Evolutionary conservation across 23 tunicate genomes (phyloP), one percentile per base, ranked within the genome.

Genomic region (Ascidia mentula): DNA sequence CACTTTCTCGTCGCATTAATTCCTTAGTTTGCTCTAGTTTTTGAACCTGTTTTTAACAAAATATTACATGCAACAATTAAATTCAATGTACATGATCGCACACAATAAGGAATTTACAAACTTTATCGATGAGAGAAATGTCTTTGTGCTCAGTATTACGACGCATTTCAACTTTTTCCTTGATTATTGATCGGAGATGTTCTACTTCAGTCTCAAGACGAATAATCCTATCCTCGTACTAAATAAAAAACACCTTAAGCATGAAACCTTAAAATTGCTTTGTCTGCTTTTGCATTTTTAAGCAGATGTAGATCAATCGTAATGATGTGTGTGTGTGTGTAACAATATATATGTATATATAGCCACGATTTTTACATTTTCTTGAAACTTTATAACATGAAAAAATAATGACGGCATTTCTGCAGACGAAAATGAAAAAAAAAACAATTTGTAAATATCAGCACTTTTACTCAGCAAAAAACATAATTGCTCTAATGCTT

Each of bases 211-310:
- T 46, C 60, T 89, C 87, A n/a, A 89, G 77, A 4, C 95, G 76
- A 32, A 79, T 69, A 12, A 89, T 78, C 18, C 87, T 72, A 34
- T 89, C 89, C 31, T 89, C 95, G 39, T 89, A 84, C 95, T 89
- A 82, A 3, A 6, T 20, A 53, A 6, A 53, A 42, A 42, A 42
- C 53, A 42, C 12, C 15, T 42, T 42, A 9, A 15, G 53, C 53
- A 42, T 42, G 15, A 42, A n/a, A n/a, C n/a, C n/a, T n/a, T n/a
- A n/a, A n/a, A n/a, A n/a, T n/a, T n/a, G n/a, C n/a, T n/a, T n/a
- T n/a, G n/a, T n/a, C n/a, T n/a, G n/a, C n/a, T n/a, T n/a, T n/a
- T n/a, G n/a, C n/a, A n/a, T n/a, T n/a, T n/a, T n/a, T n/a, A n/a
- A n/a, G n/a, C n/a, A n/a, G n/a, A n/a, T n/a, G n/a, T n/a, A n/a